Conservation (phyloP, 2,113 vertebrate genomes). For the Abramis brama region DNA sequence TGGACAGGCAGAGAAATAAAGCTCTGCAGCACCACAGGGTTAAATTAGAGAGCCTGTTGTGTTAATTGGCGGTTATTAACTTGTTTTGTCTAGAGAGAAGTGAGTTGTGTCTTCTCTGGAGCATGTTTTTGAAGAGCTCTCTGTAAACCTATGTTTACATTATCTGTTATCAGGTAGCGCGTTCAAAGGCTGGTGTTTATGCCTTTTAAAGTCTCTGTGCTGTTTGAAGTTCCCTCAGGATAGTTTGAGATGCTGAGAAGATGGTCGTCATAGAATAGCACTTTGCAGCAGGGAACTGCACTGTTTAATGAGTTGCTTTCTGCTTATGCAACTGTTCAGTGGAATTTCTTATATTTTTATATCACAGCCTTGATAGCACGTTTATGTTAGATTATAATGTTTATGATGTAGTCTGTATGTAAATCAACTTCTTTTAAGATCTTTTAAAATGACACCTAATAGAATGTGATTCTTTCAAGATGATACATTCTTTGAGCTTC, state of each 20-base stretch:
- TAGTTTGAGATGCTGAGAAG: slow-evolving; percentile 29
- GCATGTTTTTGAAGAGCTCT: slow-evolving; percentile 59
- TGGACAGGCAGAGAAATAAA: neutral
- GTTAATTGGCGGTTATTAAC: slow-evolving; percentile 48
- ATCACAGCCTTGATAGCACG: neutral
- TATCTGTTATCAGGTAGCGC: slow-evolving; percentile 61
- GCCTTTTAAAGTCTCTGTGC: slow-evolving; percentile 29
- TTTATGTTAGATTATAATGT: neutral
- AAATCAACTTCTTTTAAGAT: neutral
- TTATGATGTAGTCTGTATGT: neutral
- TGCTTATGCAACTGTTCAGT: slow-evolving; percentile 21
- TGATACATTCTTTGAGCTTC: neutral
- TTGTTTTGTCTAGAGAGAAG: slow-evolving; percentile 65
- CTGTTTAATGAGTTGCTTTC: neutral
- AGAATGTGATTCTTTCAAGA: neutral
- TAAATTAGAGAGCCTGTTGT: slow-evolving; percentile 49
- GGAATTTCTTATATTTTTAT: neutral
- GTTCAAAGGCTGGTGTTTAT: slow-evolving; percentile 72
- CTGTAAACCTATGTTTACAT: slow-evolving; percentile 68
- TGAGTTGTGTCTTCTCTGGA: slow-evolving; percentile 61
- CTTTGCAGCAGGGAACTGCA: neutral
- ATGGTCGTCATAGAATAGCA: slow-evolving; percentile 31
- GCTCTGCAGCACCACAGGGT: slow-evolving; percentile 14
- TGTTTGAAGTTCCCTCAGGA: slow-evolving; percentile 45
- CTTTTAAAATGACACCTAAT: neutral